These are phyloP conservation scores for Mormyrus hasselquistii DNA, from an alignment of 2,797 vertebrate genomes.

Conservation along the genomic window DNA sequence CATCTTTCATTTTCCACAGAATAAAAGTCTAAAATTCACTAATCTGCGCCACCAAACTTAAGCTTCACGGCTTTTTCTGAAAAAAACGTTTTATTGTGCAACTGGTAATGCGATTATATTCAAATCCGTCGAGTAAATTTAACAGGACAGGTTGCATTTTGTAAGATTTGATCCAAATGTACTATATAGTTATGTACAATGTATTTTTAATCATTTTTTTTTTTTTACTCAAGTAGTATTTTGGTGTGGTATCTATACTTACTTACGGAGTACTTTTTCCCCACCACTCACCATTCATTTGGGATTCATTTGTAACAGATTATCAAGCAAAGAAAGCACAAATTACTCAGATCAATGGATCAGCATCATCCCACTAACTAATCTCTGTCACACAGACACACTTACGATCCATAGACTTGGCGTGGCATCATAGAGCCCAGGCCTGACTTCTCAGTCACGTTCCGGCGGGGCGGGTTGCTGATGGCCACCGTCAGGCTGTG, in stretches of 20 bases:
- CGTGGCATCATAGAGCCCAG: slow-evolving; percentile 49
- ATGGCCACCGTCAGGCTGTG: slow-evolving; percentile 85
- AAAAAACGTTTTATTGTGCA: background rate
- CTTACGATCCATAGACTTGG: slow-evolving; percentile 80
- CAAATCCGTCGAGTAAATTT: background rate
- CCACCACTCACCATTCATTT: background rate
- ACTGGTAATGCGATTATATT: background rate
- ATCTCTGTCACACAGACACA: slow-evolving; percentile 33
- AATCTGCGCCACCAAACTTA: background rate
- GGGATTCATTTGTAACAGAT: background rate
- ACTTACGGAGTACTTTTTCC: background rate
- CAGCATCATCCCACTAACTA: background rate
- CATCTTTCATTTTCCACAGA: background rate
- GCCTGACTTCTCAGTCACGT: slow-evolving; percentile 48
- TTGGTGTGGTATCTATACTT: background rate
- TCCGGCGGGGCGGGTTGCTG: slow-evolving; percentile 86
- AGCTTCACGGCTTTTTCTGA: background rate
- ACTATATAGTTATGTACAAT: background rate
- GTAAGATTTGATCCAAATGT: background rate
- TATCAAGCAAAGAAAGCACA: background rate
- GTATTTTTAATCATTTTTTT: background rate
- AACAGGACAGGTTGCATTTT: background rate
- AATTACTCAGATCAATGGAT: background rate
- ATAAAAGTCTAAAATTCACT: background rate
- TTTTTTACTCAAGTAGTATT: background rate